phyloP scores from a whole-genome alignment of 2,113 vertebrate species.

The Strix uralensis region DNA sequence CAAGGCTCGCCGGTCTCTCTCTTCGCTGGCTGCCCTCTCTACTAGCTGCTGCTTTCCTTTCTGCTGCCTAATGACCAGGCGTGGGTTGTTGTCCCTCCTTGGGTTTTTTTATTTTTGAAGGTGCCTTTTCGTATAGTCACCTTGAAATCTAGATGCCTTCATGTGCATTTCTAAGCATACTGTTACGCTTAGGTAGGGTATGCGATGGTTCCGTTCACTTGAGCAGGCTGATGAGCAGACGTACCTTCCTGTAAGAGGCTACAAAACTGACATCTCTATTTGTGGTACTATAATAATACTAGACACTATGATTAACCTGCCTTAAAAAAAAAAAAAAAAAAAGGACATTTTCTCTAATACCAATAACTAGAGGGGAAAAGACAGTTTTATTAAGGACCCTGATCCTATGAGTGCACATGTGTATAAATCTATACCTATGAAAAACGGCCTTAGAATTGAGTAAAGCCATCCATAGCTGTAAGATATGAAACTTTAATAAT shows the following conservation, averaged over 20 bases:
- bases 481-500: not conserved
- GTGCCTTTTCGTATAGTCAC: not conserved
- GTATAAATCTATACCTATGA: not conserved
- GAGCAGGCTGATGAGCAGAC: not conserved
- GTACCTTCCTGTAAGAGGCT: not conserved
- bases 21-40: not conserved
- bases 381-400: not conserved
- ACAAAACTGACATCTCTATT: not conserved
- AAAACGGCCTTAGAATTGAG: not conserved
- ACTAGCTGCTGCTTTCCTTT: not conserved
- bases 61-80: not conserved
- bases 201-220: not conserved
- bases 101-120: not conserved
- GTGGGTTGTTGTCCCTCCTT: not conserved
- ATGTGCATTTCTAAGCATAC: not conserved
- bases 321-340: not conserved
- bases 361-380: not conserved
- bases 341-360: not conserved
- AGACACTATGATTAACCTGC: not conserved
- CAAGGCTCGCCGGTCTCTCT: not conserved
- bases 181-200: not conserved
- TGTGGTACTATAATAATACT: not conserved
- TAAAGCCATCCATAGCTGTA: not conserved
- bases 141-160: not conserved
- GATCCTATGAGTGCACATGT: not conserved